Conservation (phyloP, 2,888 invertebrate species). For the Amphipyra tragopoginis region DNA sequence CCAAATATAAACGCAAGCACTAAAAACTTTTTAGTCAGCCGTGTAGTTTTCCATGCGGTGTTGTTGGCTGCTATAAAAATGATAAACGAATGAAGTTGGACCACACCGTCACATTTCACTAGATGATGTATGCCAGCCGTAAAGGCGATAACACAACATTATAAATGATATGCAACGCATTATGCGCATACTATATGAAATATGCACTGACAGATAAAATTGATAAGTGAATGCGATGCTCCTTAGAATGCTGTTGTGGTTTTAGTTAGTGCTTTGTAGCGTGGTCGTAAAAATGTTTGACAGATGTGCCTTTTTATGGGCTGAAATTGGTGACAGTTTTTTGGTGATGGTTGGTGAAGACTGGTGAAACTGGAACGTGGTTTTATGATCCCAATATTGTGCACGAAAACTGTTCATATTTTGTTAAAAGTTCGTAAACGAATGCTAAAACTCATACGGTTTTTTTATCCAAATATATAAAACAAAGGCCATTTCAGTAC, state of each 20-base stretch:
- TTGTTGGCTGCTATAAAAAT: slow-evolving; percentile 58
- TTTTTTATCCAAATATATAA: too few species aligned
- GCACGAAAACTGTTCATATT: too few species aligned
- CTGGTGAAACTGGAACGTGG: too few species aligned
- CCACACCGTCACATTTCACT: slow-evolving; percentile 56
- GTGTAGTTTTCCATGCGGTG: slow-evolving; percentile 46
- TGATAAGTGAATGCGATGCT: slow-evolving; percentile 49
- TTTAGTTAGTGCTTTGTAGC: slow-evolving; percentile 1
- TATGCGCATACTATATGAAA: slow-evolving; percentile 47
- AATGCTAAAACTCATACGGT: too few species aligned
- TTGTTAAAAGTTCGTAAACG: too few species aligned
- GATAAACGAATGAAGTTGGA: slow-evolving; percentile 60
- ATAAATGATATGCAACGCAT: slow-evolving; percentile 56
- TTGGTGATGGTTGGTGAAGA: too few species aligned
- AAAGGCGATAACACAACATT: slow-evolving; percentile 57
- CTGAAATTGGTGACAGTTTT: too few species aligned
- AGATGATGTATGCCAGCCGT: slow-evolving; percentile 52
- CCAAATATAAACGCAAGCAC: slow-evolving; percentile 27
- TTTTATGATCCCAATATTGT: too few species aligned
- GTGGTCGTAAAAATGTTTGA: slow-evolving; percentile 4
- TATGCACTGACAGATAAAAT: slow-evolving; percentile 49
- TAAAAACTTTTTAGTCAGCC: slow-evolving; percentile 42
- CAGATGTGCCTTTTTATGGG: neutral
- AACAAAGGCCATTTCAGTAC: too few species aligned
- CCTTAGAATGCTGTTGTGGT: slow-evolving; percentile 14